A percentile compares a stretch with the other conserved stretches of the same genome.
phyloP scores from a whole-genome alignment of 23 tunicate genomes.

The Corella eumyota region DNA sequence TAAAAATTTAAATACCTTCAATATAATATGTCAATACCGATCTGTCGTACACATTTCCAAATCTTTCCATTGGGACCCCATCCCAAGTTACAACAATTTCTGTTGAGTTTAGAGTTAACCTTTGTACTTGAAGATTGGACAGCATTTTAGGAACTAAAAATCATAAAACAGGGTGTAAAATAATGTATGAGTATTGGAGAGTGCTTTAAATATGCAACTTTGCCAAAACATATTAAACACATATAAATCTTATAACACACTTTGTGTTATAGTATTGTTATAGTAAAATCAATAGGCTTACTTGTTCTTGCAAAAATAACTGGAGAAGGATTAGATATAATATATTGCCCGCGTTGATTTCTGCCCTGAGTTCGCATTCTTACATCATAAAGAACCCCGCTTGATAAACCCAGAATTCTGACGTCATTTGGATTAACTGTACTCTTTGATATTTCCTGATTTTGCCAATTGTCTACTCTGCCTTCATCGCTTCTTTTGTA shows the following conservation, averaged over 20 bases:
- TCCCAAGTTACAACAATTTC: neutral
- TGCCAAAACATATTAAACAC: too few species aligned
- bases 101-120: neutral
- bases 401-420: too few species aligned
- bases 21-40: slow-evolving; percentile 7
- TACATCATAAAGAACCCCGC: slow-evolving; percentile 6
- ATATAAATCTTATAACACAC: too few species aligned
- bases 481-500: neutral
- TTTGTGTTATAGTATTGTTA: too few species aligned
- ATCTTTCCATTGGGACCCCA: slow-evolving; percentile 2
- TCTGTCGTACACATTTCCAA: slow-evolving; percentile 1
- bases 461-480: slow-evolving; percentile 2
- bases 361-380: neutral
- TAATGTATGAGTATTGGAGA: too few species aligned
- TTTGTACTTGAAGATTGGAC: neutral
- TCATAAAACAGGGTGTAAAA: too few species aligned
- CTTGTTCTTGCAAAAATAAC: slow-evolving; percentile 4
- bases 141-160: neutral
- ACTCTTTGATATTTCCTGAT: too few species aligned
- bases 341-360: neutral
- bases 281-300: neutral
- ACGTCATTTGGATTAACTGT: too few species aligned
- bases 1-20: neutral
- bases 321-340: neutral
- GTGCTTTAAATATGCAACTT: too few species aligned